Base-by-base conservation (phyloP, 2,113 vertebrate species). In the Salvelinus fontinalis region DNA sequence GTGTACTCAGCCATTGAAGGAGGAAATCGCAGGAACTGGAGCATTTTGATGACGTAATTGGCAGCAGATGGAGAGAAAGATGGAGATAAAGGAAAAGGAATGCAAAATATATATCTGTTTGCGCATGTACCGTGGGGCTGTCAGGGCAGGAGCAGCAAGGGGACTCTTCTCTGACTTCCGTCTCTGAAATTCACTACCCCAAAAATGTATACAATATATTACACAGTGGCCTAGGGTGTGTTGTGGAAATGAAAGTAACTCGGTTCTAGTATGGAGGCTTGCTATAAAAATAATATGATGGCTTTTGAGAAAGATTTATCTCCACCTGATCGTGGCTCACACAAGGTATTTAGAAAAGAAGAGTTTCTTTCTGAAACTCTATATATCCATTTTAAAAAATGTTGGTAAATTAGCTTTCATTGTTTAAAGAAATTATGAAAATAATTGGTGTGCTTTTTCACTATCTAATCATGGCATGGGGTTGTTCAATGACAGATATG, bases 61-160 rank as follows among this genome's bases (percentile, higher is more conserved):
- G 85, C 84, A 89, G 90, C 87, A 89, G 88, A 91, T 86, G 87
- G 67, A 2, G 73, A 85, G 89, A 82, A 90, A 88, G 88, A 91
- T 79, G 74, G 82, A 87, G 84, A 87, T 86, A 88, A 88, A 90
- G 83, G 73, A 87, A 82, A 80, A 88, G 81, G 90, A 92, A 90
- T 92, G 88, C 88, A 83, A 90, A 91, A 90, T 90, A 90, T 26
- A 86, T 85, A 86, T 90, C 77, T 87, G 91, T 87, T 89, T 83
- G 88, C 86, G 88, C 90, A 90, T 79, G 89, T 77, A 80, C 79
- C 7, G 8, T 26, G 66, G 78, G 87, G 75, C 82, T 81, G 84
- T 88, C 87, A 80, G 59, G 65, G 76, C 86, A 79, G 57, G 65
- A 77, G 79, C 49, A 22, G 65, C 64, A 71, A 83, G 70, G 74